phyloP scores from a whole-genome alignment of 2,113 vertebrate species.

The Struthio camelus region DNA sequence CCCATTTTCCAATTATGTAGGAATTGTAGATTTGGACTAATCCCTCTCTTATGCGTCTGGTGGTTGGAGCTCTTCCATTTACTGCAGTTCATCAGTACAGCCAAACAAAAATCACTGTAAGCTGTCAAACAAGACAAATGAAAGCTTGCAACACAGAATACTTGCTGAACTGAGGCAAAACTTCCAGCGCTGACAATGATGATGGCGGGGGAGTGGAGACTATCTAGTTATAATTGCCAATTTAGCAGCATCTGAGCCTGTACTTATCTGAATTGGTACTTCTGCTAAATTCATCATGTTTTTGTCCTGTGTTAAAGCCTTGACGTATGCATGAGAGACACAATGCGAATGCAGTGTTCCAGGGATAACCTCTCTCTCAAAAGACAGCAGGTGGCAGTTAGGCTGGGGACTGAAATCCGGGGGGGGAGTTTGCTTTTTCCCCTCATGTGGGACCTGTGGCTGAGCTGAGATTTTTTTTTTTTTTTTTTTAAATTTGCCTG shows the following conservation, averaged over 20 bases:
- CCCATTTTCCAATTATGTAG: slow-evolving; percentile 14
- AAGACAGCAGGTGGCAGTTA: slow-evolving; percentile 14
- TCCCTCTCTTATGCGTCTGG: not conserved
- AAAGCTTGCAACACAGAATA: slow-evolving; percentile 47
- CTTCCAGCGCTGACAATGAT: not conserved
- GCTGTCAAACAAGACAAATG: slow-evolving; percentile 53
- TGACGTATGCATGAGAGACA: not conserved
- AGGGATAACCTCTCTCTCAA: slow-evolving; percentile 24
- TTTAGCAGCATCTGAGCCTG: slow-evolving; percentile 56
- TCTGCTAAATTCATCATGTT: slow-evolving; percentile 42
- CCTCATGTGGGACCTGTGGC: not conserved
- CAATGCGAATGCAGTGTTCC: slow-evolving; percentile 29
- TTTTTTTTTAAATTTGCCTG: not conserved
- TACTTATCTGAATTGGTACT: slow-evolving; percentile 59
- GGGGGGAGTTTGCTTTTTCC: not conserved
- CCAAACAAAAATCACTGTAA: slow-evolving; percentile 53
- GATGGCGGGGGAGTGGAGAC: slow-evolving; percentile 13
- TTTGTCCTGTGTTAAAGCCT: slow-evolving; percentile 48
- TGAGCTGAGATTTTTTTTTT: not conserved
- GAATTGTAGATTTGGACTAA: slow-evolving; percentile 53
- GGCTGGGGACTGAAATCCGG: not conserved
- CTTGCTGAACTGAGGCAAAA: slow-evolving; percentile 40
- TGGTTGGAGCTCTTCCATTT: slow-evolving; percentile 34
- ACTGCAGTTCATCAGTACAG: slow-evolving; percentile 51
- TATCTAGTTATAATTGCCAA: slow-evolving; percentile 48